Evolutionary conservation across 1,140 invertebrate species (phyloP), one percentile per base, ranked within the genome.

Genomic region (Bilobella aurantiaca): DNA sequence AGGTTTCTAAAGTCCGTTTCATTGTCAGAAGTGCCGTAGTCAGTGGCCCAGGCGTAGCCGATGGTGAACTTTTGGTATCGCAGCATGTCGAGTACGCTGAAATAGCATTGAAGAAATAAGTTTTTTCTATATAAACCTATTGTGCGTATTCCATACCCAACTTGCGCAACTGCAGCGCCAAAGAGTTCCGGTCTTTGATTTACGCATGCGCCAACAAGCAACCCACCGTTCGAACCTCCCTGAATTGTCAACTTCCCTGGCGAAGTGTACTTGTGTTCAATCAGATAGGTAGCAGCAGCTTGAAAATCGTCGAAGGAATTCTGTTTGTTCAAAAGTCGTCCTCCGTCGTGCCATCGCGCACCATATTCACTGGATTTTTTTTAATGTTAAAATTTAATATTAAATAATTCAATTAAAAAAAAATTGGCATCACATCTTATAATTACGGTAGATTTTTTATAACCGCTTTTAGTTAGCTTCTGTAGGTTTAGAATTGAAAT

Each of bases 41-140:
- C 96, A 0, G 92, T 91, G 32, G 49, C 58, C 96, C 96, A 99
- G 30, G 92, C 90, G 78, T 92, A 88, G 0, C 96, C 96, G 76
- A 98, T 95, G 0, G 96, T 99, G 76, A 98, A 99, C 79, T 97
- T 97, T 79, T 98, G 93, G 79, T 93, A 99, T 46, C 94, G 83
- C 49, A 98, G 78, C 92, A 98, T 95, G 79, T 99, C 96, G 79
- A 98, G 83, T 0, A 99, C 96, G 31, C 94, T 95, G 76, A 47
- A 79, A 79, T 73, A 62, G 61, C 29, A n/a, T n/a, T n/a, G n/a
- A n/a, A n/a, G n/a, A n/a, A n/a, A n/a, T n/a, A n/a, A n/a, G n/a
- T n/a, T n/a, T n/a, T n/a, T n/a, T n/a, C n/a, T n/a, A n/a, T n/a
- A n/a, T n/a, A n/a, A n/a, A n/a, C n/a, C n/a, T n/a, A n/a, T n/a